These are phyloP conservation scores for Cephus pulcher DNA, from an alignment of 2,888 invertebrate species.

Conservation along the genomic window DNA sequence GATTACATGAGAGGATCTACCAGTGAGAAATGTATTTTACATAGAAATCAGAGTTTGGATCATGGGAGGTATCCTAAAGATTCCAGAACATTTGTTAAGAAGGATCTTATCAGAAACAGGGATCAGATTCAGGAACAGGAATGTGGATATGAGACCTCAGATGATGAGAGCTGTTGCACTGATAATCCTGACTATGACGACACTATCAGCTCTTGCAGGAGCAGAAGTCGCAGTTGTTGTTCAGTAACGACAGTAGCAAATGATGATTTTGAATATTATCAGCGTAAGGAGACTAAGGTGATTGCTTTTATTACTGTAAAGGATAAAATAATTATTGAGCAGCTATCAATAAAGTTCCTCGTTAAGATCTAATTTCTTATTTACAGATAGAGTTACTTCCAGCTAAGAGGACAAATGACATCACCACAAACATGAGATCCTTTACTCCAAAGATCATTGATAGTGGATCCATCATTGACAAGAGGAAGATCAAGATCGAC, in stretches of 20 bases:
- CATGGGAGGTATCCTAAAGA: constrained; percentile 43
- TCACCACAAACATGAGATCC: constrained; percentile 57
- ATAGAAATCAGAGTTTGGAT: constrained; percentile 61
- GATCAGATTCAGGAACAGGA: constrained; percentile 27
- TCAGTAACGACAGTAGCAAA: constrained; percentile 75
- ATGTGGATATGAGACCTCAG: constrained; percentile 57
- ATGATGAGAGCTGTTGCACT: constrained; percentile 60
- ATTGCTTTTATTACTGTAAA: neutral
- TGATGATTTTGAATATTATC: constrained; percentile 74
- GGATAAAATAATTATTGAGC: neutral
- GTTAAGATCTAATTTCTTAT: constrained; percentile 4
- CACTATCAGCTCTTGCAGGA: constrained; percentile 66
- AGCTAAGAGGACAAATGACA: constrained; percentile 39
- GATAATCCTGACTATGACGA: constrained; percentile 59
- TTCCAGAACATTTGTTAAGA: constrained; percentile 55
- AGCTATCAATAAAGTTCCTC: neutral
- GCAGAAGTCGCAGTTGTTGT: constrained; percentile 68
- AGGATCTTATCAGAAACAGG: constrained; percentile 31
- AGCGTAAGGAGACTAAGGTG: constrained; percentile 63
- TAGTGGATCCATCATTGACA: constrained; percentile 30
- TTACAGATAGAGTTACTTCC: constrained; percentile 50
- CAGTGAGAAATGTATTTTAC: constrained; percentile 34
- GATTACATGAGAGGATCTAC: constrained; percentile 25
- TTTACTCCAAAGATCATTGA: constrained; percentile 62
- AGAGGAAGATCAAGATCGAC: constrained; percentile 24